A percentile compares a stretch with the other conserved stretches of the same genome.
Conservation (phyloP, 1,140 invertebrate species). For the Palaemon carinicauda region DNA sequence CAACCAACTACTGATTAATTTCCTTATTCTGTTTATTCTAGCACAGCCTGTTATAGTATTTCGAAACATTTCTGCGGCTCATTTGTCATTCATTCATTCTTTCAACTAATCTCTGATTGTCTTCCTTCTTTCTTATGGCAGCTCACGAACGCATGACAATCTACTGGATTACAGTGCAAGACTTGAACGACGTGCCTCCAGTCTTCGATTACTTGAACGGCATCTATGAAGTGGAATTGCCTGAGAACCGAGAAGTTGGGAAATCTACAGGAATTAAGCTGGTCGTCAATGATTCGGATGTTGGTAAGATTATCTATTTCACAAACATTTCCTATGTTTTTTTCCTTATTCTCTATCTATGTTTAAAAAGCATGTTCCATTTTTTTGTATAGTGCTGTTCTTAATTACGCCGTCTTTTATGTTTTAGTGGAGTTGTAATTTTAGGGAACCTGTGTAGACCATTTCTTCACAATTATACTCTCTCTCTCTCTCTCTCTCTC, state of each 20-base stretch:
- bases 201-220: background rate
- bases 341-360: too few species aligned
- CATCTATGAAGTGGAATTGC: background rate
- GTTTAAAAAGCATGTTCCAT: too few species aligned
- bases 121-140: background rate
- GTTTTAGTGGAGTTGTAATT: too few species aligned
- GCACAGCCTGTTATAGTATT: too few species aligned
- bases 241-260: background rate
- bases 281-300: background rate
- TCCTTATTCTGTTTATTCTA: too few species aligned
- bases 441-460: background rate
- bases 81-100: too few species aligned
- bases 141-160: background rate
- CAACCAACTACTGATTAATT: too few species aligned
- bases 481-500: background rate
- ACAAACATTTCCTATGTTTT: background rate
- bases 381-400: too few species aligned
- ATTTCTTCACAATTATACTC: background rate
- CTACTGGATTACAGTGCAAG: background rate
- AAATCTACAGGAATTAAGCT: background rate
- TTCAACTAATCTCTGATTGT: too few species aligned
- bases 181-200: background rate
- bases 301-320: background rate
- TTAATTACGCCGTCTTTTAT: too few species aligned
- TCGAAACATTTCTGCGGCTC: too few species aligned